These are phyloP conservation scores for Amazona vittata DNA, from an alignment of 2,113 vertebrate species.

Conservation along the genomic window DNA sequence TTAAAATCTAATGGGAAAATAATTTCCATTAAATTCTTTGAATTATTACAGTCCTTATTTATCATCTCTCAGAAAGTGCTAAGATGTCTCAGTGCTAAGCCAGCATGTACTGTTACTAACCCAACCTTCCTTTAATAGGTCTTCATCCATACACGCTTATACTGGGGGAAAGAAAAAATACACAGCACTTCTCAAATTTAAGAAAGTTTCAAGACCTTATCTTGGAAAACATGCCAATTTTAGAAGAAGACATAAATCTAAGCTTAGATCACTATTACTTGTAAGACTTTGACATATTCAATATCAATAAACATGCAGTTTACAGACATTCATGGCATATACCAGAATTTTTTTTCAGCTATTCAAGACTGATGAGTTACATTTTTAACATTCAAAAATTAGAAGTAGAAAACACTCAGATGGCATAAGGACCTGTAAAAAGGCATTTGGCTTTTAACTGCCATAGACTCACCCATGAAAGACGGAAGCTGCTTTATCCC, in stretches of 20 bases:
- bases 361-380: not conserved
- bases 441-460: not conserved
- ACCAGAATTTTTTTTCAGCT: not conserved
- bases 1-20: not conserved
- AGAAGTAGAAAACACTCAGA: not conserved
- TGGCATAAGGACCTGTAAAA: not conserved
- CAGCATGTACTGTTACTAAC: not conserved
- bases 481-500: not conserved
- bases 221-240: not conserved
- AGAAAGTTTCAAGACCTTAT: not conserved
- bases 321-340: not conserved
- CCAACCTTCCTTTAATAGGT: fast-evolving
- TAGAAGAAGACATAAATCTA: not conserved
- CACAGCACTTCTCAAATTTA: not conserved
- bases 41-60: not conserved
- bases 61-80: not conserved
- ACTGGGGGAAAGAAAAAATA: fast-evolving
- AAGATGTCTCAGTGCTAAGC: not conserved
- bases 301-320: not conserved
- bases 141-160: not conserved
- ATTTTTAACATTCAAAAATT: not conserved
- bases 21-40: not conserved
- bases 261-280: not conserved
- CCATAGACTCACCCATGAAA: not conserved
- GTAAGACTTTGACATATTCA: not conserved